Evolutionary conservation across 2,797 vertebrate genomes (phyloP), one percentile per base, ranked within the genome.

Genomic region (Coregonus ussuriensis): DNA sequence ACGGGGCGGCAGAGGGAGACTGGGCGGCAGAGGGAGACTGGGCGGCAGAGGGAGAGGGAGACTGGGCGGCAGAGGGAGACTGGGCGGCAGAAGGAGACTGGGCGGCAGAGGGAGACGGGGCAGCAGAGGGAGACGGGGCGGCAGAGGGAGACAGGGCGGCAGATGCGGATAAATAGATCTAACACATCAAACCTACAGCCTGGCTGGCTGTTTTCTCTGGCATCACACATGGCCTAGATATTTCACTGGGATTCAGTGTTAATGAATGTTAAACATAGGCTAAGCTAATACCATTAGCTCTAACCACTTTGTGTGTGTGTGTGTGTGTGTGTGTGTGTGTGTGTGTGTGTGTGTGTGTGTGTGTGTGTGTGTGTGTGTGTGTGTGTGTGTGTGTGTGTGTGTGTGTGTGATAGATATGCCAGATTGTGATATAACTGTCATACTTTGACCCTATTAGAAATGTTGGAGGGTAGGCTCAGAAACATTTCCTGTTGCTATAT

Each of bases 171-270:
- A 35, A 47, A 47, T 14, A 47, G 35, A 47, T 37, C 67, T 2
- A 77, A 84, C 74, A 70, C 71, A 33, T 86, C 82, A 86, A 76
- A 84, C 53, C 79, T 84, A 74, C 77, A 75, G 68, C 68, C 78
- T 82, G 77, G n/a, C 21, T 7, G 59, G n/a, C 21, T 62, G 7
- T 62, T 79, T 79, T 80, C 47, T 77, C 81, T 72, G 25, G 65
- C 82, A 82, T 41, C 76, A 89, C 80, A 85, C 75, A 4, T 84
- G 87, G 81, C 87, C 85, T 82, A 84, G 85, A 89, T 90, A 87
- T 82, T 84, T 88, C 86, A 88, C 31, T 67, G 69, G 75, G 71
- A 83, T 73, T 89, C 85, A 86, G 81, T 82, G 82, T 88, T 89
- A 85, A 88, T 87, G 81, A 85, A 52, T 79, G 33, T 62, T 81